Conservation (phyloP, 1,140 invertebrate species). For the Drosophila chauvacae region DNA sequence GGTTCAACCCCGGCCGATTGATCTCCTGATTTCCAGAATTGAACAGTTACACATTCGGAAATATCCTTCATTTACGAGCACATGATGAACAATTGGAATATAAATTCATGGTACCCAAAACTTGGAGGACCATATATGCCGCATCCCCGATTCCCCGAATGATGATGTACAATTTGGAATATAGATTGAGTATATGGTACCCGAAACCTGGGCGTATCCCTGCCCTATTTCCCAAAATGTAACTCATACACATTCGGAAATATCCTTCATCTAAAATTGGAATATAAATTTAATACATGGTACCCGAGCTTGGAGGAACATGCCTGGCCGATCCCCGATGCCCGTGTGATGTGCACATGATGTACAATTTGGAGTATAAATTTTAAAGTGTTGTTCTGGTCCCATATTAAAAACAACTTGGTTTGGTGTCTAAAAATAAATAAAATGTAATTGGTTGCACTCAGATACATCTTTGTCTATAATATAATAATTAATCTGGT, state of each 20-base stretch:
- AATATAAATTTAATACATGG: neutral
- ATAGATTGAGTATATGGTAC: neutral
- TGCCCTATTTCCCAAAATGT: neutral
- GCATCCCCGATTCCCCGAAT: neutral
- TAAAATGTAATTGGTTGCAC: neutral
- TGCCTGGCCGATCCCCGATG: neutral
- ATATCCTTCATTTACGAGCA: neutral
- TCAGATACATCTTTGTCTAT: neutral
- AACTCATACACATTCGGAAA: neutral
- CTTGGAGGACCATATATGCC: neutral
- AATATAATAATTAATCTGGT: slow-evolving; percentile 3
- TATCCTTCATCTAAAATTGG: neutral
- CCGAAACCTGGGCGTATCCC: neutral
- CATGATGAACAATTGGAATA: neutral
- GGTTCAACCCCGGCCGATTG: slow-evolving; percentile 9
- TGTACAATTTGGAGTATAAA: neutral
- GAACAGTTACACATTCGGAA: neutral
- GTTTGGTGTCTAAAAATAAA: neutral
- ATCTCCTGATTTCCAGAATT: neutral
- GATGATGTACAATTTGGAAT: neutral
- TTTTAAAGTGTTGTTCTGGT: neutral
- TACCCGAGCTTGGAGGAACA: neutral
- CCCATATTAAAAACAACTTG: neutral
- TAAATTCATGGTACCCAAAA: neutral
- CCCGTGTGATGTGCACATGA: too few species aligned